phyloP scores from a whole-genome alignment of 2,888 invertebrate genomes.

The Taenaris catops region DNA sequence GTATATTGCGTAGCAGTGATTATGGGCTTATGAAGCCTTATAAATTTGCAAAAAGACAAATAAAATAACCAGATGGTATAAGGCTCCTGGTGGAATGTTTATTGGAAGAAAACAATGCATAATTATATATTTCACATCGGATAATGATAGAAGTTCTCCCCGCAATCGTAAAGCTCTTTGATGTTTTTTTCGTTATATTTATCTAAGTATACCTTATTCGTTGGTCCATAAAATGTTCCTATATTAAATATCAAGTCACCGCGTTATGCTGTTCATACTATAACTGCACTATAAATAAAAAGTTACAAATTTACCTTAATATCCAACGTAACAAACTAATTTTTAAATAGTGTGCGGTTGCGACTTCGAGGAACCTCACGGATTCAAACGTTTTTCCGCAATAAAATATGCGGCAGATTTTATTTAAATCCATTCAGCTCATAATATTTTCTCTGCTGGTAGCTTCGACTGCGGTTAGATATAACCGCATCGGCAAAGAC shows the following conservation, averaged over 20 bases:
- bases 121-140: constrained; percentile 30
- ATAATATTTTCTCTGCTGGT: too few relatives aligned
- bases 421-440: too few relatives aligned
- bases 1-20: constrained; percentile 5
- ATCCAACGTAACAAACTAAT: too few relatives aligned
- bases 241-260: constrained; percentile 2
- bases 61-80: constrained; percentile 6
- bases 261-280: neutral
- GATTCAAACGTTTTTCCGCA: too few relatives aligned
- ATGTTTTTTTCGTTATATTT: constrained; percentile 16
- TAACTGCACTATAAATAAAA: too few relatives aligned
- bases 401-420: too few relatives aligned
- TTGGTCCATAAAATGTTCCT: constrained; percentile 39
- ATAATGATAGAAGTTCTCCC: constrained; percentile 26
- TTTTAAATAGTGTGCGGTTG: too few relatives aligned
- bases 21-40: constrained; percentile 39
- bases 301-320: too few relatives aligned
- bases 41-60: constrained; percentile 36
- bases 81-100: constrained; percentile 27
- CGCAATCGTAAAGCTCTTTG: constrained; percentile 24
- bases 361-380: too few relatives aligned
- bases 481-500: too few relatives aligned
- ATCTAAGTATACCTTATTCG: constrained; percentile 39
- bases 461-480: too few relatives aligned
- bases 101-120: constrained; percentile 33